Base-by-base conservation (phyloP, 1,140 invertebrate genomes). In the Chlorops oryzae region DNA sequence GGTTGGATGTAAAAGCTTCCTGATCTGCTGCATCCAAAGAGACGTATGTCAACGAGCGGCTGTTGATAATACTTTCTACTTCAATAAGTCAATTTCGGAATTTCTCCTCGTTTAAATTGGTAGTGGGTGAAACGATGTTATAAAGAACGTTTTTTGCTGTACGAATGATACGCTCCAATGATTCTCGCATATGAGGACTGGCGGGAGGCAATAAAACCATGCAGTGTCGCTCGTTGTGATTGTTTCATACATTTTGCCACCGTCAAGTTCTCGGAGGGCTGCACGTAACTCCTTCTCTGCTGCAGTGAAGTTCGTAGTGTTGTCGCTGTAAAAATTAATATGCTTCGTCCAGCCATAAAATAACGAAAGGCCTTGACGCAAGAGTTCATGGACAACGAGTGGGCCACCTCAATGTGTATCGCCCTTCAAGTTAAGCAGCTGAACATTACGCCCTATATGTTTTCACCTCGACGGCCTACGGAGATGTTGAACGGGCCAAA, bases 281-380 rank as follows among this genome's bases (percentile, higher is more conserved):
- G 39, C 35, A 18, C 13, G 20, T 3, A 48, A 20, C 7, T 27
- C 34, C 2, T 38, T 43, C 23, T 43, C 40, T 7, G 53, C 44
- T 5, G 66, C 70, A 6, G 57, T 38, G 53, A 76, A 75, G 49
- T 74, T 73, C 2, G 65, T 73, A 17, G 67, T 66, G 49, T 62
- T 63, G 42, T 75, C 75, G 15, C 54, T 65, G 37, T 61, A 63
- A 10, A 74, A 54, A 35, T 62, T 32, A 7, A 24, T 27, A 3
- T 62, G 56, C 69, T 68, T 35, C 72, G 51, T 25, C 70, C 50
- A n/a, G 66, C 58, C n/a, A 76, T 61, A 53, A 77, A 74, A 28
- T 73, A 34, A n/a, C 65, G 40, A 2, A 77, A 42, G 17, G 7
- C 39, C 5, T 18, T 17, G n/a, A 17, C 39, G 5, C 21, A 3